Conservation (phyloP, 2,113 vertebrate species). For the Stegostoma tigrinum region DNA sequence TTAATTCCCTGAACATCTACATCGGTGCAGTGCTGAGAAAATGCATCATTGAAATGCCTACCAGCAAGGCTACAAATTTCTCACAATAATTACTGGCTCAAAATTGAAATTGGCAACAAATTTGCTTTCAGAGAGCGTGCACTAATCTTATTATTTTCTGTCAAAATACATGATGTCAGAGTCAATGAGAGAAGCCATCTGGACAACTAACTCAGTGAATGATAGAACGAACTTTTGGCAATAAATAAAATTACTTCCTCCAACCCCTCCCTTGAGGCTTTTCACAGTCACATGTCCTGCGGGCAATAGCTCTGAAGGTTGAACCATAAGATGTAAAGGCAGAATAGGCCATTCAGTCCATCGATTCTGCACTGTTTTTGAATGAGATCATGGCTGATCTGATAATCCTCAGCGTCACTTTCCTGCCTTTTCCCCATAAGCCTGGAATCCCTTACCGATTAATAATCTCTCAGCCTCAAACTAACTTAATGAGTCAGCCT, state of each 20-base stretch:
- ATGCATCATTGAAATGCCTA: not conserved
- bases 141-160: not conserved
- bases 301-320: not conserved
- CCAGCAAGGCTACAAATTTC: not conserved
- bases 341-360: no score
- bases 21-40: not conserved
- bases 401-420: no score
- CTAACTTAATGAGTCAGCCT: no score
- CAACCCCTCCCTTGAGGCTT: not conserved
- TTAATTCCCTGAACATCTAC: not conserved
- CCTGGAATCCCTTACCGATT: no score
- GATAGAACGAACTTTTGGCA: not conserved
- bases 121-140: no score
- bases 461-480: no score
- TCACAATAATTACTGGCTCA: not conserved
- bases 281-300: not conserved
- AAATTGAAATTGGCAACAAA: not conserved
- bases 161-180: slow-evolving; percentile 12
- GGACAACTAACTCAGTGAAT: not conserved
- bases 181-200: not conserved
- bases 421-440: no score
- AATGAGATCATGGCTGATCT: no score
- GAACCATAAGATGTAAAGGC: no score
- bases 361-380: no score
- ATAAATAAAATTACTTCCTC: not conserved